A percentile compares a stretch with the other conserved stretches of the same genome.
Evolutionary conservation across 2,113 vertebrate genomes (phyloP).

Genomic region (Lampris megalopsis): DNA sequence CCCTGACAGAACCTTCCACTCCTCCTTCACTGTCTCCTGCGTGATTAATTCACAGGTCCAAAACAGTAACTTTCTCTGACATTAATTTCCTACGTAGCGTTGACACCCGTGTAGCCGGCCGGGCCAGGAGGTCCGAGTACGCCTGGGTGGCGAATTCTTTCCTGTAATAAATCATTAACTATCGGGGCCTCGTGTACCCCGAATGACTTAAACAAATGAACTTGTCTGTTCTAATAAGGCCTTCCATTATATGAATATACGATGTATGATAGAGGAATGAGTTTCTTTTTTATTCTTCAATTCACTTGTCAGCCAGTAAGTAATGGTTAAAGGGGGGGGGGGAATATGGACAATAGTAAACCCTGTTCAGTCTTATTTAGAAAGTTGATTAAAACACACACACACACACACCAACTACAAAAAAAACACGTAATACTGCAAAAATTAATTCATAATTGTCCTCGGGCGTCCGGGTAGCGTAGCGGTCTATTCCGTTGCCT

Average conservation of each 20-base stretch:
- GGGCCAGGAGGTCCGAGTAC: slow-evolving; percentile 67
- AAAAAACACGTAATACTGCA: too few species aligned
- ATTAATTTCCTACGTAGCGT: slow-evolving; percentile 82
- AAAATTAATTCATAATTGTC: too few species aligned
- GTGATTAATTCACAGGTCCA: slow-evolving; percentile 83
- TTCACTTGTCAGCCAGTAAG: too few species aligned
- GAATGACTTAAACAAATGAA: slow-evolving; percentile 86
- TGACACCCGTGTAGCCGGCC: slow-evolving; percentile 73
- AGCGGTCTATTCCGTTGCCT: too few species aligned
- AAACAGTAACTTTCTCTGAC: slow-evolving; percentile 82
- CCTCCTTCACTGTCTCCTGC: slow-evolving; percentile 64
- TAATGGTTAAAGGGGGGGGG: too few species aligned
- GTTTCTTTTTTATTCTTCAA: not conserved
- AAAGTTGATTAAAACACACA: too few species aligned
- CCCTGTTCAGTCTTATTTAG: too few species aligned
- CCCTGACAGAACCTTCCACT: slow-evolving; percentile 55
- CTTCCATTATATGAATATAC: slow-evolving; percentile 75
- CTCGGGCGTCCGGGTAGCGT: too few species aligned
- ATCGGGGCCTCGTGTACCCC: slow-evolving; percentile 77
- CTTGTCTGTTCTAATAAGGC: slow-evolving; percentile 84
- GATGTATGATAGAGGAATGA: slow-evolving; percentile 10
- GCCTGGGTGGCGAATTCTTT: slow-evolving; percentile 76
- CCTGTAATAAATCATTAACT: slow-evolving; percentile 85
- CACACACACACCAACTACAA: too few species aligned
- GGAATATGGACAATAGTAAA: too few species aligned